phyloP scores from a whole-genome alignment of 2,888 invertebrate genomes.

The Cosmia pyralina region DNA sequence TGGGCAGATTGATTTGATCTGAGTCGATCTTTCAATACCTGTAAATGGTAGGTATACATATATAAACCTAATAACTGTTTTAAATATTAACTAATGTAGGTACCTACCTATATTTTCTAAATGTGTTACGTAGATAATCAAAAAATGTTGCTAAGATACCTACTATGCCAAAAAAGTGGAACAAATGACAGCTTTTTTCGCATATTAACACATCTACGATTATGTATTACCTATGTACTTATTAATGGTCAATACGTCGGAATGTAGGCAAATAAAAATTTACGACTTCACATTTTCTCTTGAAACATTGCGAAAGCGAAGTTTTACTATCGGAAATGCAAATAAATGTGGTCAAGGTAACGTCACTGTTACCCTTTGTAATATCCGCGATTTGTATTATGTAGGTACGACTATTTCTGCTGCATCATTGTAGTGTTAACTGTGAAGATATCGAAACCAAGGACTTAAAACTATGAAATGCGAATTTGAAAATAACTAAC shows the following conservation, averaged over 20 bases:
- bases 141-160: neutral
- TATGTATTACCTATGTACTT: slow-evolving; percentile 15
- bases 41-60: too few relatives aligned
- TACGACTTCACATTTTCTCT: slow-evolving; percentile 30
- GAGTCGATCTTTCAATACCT: too few relatives aligned
- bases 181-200: slow-evolving; percentile 8
- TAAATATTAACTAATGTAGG: too few relatives aligned
- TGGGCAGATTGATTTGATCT: too few relatives aligned
- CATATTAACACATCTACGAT: slow-evolving; percentile 16
- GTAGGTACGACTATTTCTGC: neutral
- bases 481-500: neutral
- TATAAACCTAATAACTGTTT: too few relatives aligned
- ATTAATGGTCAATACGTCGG: slow-evolving; percentile 14
- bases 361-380: slow-evolving; percentile 6
- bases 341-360: slow-evolving; percentile 37
- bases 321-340: slow-evolving; percentile 33
- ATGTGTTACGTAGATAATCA: too few relatives aligned
- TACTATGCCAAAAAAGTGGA: neutral
- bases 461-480: neutral
- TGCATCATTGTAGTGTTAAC: slow-evolving; percentile 4
- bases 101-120: too few relatives aligned
- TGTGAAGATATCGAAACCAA: neutral
- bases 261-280: slow-evolving; percentile 32
- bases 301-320: slow-evolving; percentile 33
- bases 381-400: slow-evolving; percentile 24